phyloP scores from a whole-genome alignment of 2,797 vertebrate genomes.

The Danio kyathit region DNA sequence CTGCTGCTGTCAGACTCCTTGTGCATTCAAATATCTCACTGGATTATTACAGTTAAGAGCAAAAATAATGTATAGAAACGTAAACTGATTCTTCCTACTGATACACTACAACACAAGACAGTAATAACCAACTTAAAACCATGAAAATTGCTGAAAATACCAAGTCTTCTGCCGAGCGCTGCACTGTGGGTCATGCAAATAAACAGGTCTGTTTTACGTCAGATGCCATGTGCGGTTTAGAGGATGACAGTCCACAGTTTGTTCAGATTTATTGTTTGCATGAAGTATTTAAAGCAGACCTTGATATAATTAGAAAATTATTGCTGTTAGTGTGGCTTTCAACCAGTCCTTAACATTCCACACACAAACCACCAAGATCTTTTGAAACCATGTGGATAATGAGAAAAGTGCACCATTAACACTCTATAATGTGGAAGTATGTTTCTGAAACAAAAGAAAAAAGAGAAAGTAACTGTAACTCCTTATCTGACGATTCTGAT shows the following conservation, averaged over 20 bases:
- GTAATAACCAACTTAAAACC: too few relatives aligned
- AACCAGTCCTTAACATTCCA: background rate
- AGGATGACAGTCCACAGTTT: background rate
- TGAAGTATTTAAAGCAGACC: background rate
- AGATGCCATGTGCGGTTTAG: background rate
- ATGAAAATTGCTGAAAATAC: too few relatives aligned
- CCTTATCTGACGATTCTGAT: too few relatives aligned
- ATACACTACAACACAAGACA: too few relatives aligned
- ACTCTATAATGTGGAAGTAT: too few relatives aligned
- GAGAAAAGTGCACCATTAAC: background rate
- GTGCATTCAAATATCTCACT: too few relatives aligned
- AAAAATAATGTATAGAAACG: too few relatives aligned
- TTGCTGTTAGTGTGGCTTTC: background rate
- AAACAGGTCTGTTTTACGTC: constrained; percentile 4
- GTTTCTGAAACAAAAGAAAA: too few relatives aligned
- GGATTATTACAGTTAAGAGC: too few relatives aligned
- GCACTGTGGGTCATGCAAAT: background rate
- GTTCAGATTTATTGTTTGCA: background rate
- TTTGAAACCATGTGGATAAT: background rate
- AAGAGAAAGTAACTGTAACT: too few relatives aligned
- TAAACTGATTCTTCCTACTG: too few relatives aligned
- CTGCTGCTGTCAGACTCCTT: too few relatives aligned
- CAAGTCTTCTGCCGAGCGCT: background rate
- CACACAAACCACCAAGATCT: background rate
- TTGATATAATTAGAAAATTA: background rate